Base-by-base conservation (phyloP, 2,888 invertebrate species). In the Tribolium freemani region DNA sequence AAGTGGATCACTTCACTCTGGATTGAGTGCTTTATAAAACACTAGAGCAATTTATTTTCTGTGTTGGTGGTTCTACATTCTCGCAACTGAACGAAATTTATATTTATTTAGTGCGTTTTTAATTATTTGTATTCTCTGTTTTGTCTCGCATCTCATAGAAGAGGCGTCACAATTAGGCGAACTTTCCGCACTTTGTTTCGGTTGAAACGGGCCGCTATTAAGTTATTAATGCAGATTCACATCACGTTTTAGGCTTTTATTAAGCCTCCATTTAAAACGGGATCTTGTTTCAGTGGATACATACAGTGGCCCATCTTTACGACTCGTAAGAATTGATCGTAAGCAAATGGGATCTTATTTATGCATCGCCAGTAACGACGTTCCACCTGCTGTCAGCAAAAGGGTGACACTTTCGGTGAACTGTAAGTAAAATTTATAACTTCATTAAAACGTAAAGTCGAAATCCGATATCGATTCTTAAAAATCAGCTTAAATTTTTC, bases 381-480 rank as follows among this genome's bases (percentile, higher is more conserved):
- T 91, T 31, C 90, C 90, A 0, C 90, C 90, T 11, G 88, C 90
- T 26, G 90, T 89, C 76, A 92, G 91, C 87, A 93, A 93, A 83
- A 86, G 92, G 75, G 93, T 93, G 77, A 90, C 91, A 84, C 90
- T 93, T 48, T 91, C 90, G 80, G 91, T 93, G 57, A 91, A 91
- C 83, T 94, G 94, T 95, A 88, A 93, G 94, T 93, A 84, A 53
- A 64, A 54, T 54, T 56, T 50, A 31, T 53, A 11, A 51, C 21
- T 13, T 58, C 46, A 58, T 45, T 58, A 44, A 45, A 58, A 58
- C 10, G 11, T 13, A 48, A 11, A 48, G 38, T 48, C 48, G 5
- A 8, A 48, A 48, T 48, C 11, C 16, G 13, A 48, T n/a, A 16
- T 48, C 16, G 11, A 13, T 48, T 11, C 48, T 6, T 1, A 11